Evolutionary conservation across 2,113 vertebrate genomes (phyloP).

Genomic region (Echinops telfairi): DNA sequence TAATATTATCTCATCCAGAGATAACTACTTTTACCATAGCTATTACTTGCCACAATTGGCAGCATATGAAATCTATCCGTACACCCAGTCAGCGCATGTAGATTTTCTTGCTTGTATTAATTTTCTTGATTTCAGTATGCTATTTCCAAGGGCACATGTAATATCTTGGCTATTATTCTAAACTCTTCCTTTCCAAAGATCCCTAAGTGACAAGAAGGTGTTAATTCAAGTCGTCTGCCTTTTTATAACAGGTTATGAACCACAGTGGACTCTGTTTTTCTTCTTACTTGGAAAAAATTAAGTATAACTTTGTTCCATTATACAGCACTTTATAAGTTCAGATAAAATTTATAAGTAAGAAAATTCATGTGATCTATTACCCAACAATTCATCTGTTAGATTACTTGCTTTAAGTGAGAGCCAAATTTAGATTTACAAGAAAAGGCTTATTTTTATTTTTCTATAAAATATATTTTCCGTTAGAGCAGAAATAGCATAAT

Average conservation of each 20-base stretch:
- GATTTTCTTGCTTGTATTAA: background rate
- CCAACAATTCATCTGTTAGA: background rate
- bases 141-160: background rate
- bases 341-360: too few relatives aligned
- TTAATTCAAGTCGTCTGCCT: background rate
- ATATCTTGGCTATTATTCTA: background rate
- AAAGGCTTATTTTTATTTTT: too few relatives aligned
- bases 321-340: background rate
- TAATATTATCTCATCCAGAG: background rate
- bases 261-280: background rate
- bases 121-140: conserved; percentile 1
- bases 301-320: background rate
- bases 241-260: background rate
- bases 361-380: background rate
- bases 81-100: background rate
- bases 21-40: background rate
- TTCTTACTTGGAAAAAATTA: conserved; percentile 12
- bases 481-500: background rate
- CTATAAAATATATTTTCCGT: background rate
- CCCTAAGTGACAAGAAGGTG: conserved; percentile 14
- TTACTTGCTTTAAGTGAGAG: background rate
- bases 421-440: too few relatives aligned
- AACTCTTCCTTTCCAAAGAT: background rate
- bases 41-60: background rate
- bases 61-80: background rate